These are phyloP conservation scores for Pygoscelis adeliae DNA, from an alignment of 2,113 vertebrate species.

Conservation along the genomic window DNA sequence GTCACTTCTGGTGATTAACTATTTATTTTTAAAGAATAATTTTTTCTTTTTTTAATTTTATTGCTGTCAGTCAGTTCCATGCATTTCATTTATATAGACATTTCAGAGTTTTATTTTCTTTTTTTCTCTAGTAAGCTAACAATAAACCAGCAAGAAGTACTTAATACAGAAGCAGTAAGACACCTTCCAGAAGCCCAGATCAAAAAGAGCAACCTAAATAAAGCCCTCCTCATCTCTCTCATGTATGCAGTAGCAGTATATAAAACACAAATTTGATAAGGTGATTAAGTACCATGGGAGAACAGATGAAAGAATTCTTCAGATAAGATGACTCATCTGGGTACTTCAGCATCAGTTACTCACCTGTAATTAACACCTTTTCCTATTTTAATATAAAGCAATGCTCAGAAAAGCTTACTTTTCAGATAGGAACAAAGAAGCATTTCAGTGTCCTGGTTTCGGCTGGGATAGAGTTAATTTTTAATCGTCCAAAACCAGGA, in stretches of 20 bases:
- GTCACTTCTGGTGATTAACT: not conserved
- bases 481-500: no score
- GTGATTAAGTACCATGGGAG: not conserved
- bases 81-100: not conserved
- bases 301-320: slow-evolving; percentile 5
- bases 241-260: not conserved
- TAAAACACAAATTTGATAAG: not conserved
- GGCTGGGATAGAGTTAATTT: no score
- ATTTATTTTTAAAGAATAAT: not conserved
- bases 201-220: not conserved
- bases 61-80: not conserved
- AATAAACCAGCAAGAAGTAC: not conserved
- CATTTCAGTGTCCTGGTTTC: not conserved
- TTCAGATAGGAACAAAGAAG: not conserved
- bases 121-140: not conserved
- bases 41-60: not conserved
- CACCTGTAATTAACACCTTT: slow-evolving; percentile 1
- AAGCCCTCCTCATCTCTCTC: not conserved
- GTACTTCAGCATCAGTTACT: not conserved
- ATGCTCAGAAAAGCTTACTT: not conserved
- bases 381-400: not conserved
- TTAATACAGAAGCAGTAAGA: not conserved
- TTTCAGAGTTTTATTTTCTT: not conserved
- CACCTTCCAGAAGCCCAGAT: not conserved
- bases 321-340: not conserved